Evolutionary conservation across 2,113 vertebrate species (phyloP), one percentile per base, ranked within the genome.

Genomic region (Phyllostomus hastatus): DNA sequence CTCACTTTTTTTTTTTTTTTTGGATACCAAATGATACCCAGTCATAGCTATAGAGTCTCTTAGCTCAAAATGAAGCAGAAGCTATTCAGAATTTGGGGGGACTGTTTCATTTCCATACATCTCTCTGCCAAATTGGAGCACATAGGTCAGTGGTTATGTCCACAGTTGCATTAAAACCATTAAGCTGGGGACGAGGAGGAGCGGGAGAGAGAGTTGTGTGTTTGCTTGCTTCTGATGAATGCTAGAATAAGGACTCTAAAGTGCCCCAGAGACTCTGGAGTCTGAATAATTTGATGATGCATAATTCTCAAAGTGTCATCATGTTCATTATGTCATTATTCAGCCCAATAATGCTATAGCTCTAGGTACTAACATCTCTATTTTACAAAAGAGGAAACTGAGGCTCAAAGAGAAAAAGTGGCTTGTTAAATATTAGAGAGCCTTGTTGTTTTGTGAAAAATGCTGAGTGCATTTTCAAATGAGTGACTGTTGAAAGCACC

Each of bases 151-250:
- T 69, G 91, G 80, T 86, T 86, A 87, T 57, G 70, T 75, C 92
- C 90, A 73, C 2, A 85, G 78, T 31, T 96, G 84, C 94, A 95
- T 97, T 96, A 98, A 96, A 96, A 93, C 95, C 96, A 96, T 97
- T 96, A 97, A 86, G 78, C 79, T 14, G 33, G 69, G 61, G 52
- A 54, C 2, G 14, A 48, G 50, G 79, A 92, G 10, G n/a, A 48
- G 43, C 0, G 31, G 38, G 79, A 15, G 41, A 46, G 89, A 80
- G n/a, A 57, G 52, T 38, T 43, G 64, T 75, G 24, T 57, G 22
- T 88, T 85, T 90, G 91, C 72, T 94, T 83, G 90, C 61, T 88
- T 88, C 43, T 31, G 73, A 57, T 79, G 82, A 94, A 91, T 24
- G 78, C 86, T 92, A n/a, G 57, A 61, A 85, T 50, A 41, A 81